Evolutionary conservation across 1,140 invertebrate species (phyloP).

Genomic region (Lasioglossum albipes): DNA sequence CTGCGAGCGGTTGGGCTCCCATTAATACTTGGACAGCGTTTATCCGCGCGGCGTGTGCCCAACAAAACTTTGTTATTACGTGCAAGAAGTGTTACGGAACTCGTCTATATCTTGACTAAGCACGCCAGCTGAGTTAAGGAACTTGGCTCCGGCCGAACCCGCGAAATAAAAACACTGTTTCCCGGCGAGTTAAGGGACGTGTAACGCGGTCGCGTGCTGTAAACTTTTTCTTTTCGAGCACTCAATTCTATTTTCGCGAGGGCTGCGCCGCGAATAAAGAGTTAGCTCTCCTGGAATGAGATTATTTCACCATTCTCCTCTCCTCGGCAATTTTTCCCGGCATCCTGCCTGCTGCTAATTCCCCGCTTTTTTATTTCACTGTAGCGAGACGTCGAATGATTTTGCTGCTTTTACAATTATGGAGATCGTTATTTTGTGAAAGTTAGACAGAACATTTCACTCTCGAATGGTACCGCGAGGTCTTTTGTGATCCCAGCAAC

Average conservation of each 20-base stretch:
- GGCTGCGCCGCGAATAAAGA: not conserved
- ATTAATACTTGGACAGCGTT: not conserved
- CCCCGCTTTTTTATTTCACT: too few species aligned
- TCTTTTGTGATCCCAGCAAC: too few species aligned
- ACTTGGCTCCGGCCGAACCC: not conserved
- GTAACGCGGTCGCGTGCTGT: not conserved
- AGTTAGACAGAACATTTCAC: too few species aligned
- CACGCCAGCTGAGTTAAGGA: not conserved
- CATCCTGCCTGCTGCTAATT: too few species aligned
- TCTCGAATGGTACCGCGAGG: too few species aligned
- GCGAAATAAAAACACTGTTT: not conserved
- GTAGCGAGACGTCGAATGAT: too few species aligned
- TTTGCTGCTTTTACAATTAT: too few species aligned
- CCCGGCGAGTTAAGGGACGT: not conserved
- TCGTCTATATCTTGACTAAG: not conserved
- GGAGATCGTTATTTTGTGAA: too few species aligned
- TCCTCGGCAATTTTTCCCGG: too few species aligned
- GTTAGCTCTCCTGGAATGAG: not conserved
- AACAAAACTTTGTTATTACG: constrained; percentile 34
- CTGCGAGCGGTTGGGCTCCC: not conserved
- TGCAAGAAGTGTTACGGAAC: constrained; percentile 24
- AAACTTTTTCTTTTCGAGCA: not conserved
- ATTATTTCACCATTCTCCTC: not conserved
- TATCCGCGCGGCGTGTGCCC: not conserved
- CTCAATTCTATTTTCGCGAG: constrained; percentile 5